Percentiles rank a stretch among this genome's conserved stretches.
Conservation (phyloP, 1,140 invertebrate genomes). For the Caenorhabditis inopinata region DNA sequence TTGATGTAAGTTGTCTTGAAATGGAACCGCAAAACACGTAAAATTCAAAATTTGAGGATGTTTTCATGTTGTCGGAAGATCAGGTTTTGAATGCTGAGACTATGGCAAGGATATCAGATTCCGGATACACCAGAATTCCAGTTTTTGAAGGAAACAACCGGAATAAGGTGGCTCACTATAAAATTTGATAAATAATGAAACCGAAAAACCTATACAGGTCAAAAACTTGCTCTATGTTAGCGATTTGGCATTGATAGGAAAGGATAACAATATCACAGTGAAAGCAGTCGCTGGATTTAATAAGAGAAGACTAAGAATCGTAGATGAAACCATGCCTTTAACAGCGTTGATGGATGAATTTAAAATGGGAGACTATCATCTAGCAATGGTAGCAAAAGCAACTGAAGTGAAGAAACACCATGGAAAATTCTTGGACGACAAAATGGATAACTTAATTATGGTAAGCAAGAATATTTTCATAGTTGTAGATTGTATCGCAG, state of each 20-base stretch:
- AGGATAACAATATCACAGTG: constrained; percentile 85
- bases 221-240: constrained; percentile 73
- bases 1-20: constrained; percentile 69
- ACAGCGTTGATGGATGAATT: constrained; percentile 95
- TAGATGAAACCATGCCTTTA: constrained; percentile 90
- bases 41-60: constrained; percentile 63
- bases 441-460: background rate
- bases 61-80: constrained; percentile 69
- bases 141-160: constrained; percentile 74
- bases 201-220: constrained; percentile 59
- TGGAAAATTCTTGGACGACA: constrained; percentile 2
- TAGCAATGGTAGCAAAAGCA: constrained; percentile 55
- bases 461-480: no score
- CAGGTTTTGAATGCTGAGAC: constrained; percentile 70
- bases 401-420: constrained; percentile 1
- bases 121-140: constrained; percentile 90
- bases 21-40: background rate
- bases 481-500: no score
- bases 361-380: constrained; percentile 72
- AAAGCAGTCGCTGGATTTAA: constrained; percentile 90
- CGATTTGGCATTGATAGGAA: constrained; percentile 93
- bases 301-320: constrained; percentile 88
- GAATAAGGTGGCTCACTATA: constrained; percentile 71
- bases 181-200: constrained; percentile 71
- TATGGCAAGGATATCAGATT: constrained; percentile 89